phyloP scores from a whole-genome alignment of 2,797 vertebrate genomes.

The Melopsittacus undulatus region DNA sequence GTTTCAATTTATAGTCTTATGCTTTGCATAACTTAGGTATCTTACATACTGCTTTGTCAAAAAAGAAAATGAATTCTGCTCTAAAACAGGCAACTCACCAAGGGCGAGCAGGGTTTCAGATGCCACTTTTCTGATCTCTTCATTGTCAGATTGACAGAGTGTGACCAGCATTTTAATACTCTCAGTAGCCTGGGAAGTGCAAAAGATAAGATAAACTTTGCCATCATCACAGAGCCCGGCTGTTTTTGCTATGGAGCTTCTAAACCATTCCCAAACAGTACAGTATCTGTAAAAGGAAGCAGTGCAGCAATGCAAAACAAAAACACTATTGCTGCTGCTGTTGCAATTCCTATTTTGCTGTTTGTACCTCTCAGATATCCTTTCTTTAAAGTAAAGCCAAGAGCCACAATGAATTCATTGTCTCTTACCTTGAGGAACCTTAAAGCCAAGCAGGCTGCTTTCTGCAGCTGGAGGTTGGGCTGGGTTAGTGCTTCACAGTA shows the following conservation, averaged over 20 bases:
- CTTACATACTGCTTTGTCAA: background rate
- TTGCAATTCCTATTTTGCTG: background rate
- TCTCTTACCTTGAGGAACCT: slow-evolving; percentile 89
- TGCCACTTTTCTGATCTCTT: slow-evolving; percentile 90
- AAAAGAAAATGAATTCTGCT: background rate
- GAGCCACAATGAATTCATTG: background rate
- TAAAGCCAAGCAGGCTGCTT: slow-evolving; percentile 89
- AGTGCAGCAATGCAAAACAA: background rate
- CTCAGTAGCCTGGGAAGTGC: slow-evolving; percentile 84
- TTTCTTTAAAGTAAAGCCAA: background rate
- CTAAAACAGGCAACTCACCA: slow-evolving; percentile 79
- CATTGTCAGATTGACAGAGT: slow-evolving; percentile 89
- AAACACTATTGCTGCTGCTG: background rate
- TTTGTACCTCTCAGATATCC: background rate
- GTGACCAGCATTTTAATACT: slow-evolving; percentile 89
- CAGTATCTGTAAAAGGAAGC: background rate
- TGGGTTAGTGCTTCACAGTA: slow-evolving; percentile 92
- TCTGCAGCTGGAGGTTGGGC: slow-evolving; percentile 86
- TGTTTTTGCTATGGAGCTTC: background rate
- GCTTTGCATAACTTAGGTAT: background rate
- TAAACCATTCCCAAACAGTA: background rate
- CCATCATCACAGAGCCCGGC: background rate
- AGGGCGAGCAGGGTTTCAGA: slow-evolving; percentile 93
- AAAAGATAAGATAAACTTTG: background rate
- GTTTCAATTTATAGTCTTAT: background rate